Evolutionary conservation across 2,888 invertebrate genomes (phyloP).

Genomic region (Drepanosiphum platanoidis): DNA sequence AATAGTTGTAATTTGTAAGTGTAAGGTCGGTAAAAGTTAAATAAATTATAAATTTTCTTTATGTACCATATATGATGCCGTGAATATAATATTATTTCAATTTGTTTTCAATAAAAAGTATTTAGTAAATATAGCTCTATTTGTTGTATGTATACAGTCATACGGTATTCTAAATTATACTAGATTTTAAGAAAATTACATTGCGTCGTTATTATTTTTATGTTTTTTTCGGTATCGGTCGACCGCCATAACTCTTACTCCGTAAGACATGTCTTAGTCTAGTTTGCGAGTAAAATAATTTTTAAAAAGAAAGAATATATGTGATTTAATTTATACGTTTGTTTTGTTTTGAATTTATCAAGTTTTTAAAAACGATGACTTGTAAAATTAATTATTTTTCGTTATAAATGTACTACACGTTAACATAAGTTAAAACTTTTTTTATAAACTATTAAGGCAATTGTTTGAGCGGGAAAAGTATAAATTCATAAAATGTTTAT

Average conservation of each 20-base stretch:
- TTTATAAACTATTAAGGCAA: background rate
- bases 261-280: slow-evolving; percentile 6
- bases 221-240: background rate
- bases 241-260: background rate
- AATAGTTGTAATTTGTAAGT: too few species aligned
- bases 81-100: too few species aligned
- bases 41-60: too few species aligned
- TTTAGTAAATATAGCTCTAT: too few species aligned
- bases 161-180: too few species aligned
- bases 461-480: background rate
- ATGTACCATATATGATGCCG: too few species aligned
- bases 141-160: too few species aligned
- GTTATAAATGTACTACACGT: background rate
- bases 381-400: slow-evolving; percentile 7
- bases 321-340: slow-evolving; percentile 20
- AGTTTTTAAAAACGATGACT: slow-evolving; percentile 2
- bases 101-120: too few species aligned
- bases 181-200: too few species aligned
- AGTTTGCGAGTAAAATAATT: background rate
- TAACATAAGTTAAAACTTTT: background rate
- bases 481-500: background rate
- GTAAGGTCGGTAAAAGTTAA: too few species aligned
- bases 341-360: slow-evolving; percentile 9
- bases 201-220: too few species aligned
- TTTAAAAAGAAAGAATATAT: background rate